phyloP scores from a whole-genome alignment of 2,797 vertebrate species.

The Megaceryle alcyon region DNA sequence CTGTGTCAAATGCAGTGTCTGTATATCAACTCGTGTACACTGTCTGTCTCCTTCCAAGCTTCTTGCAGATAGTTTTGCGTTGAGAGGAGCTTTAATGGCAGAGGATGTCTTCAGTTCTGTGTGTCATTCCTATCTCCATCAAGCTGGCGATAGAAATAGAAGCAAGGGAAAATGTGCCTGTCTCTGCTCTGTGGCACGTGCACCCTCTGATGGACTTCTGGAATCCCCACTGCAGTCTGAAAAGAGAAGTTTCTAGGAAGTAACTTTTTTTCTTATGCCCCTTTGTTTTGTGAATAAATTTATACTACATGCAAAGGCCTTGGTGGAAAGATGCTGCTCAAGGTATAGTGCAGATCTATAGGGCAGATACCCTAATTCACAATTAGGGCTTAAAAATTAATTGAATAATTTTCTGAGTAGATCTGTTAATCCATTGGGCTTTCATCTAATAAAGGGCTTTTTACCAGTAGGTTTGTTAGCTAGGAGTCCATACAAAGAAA shows the following conservation, averaged over 20 bases:
- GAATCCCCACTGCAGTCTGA: neutral
- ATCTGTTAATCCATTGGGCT: neutral
- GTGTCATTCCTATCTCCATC: neutral
- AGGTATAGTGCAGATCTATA: neutral
- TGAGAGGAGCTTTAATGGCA: neutral
- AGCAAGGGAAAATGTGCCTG: neutral
- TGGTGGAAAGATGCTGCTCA: neutral
- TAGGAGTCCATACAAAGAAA: neutral
- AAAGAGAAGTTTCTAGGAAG: neutral
- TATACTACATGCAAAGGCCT: neutral
- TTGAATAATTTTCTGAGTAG: neutral
- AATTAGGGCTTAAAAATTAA: neutral
- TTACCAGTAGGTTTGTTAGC: neutral
- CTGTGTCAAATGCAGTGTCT: neutral
- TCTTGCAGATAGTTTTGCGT: neutral
- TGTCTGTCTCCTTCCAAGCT: neutral
- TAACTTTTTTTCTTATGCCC: neutral
- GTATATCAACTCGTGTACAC: neutral
- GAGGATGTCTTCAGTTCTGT: neutral
- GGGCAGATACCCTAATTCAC: neutral
- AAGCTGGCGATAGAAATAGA: neutral
- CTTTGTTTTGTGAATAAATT: neutral
- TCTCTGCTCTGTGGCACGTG: neutral
- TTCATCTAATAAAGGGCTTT: neutral
- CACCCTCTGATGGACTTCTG: neutral